Conservation (phyloP, 1,140 invertebrate species). For the Brachionus plicatilis region DNA sequence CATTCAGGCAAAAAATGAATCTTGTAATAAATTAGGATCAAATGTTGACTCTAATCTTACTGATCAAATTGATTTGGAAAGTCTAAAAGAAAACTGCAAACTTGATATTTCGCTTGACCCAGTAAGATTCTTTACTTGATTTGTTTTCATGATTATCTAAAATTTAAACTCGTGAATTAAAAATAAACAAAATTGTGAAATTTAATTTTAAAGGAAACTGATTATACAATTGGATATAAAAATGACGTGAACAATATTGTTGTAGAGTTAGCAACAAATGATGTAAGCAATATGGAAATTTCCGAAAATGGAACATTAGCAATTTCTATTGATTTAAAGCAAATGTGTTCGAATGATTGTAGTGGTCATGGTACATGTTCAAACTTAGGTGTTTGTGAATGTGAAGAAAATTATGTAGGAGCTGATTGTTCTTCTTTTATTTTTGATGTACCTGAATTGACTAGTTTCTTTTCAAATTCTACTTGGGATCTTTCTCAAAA, state of each 20-base stretch:
- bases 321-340: not conserved
- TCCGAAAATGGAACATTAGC: not conserved
- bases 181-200: not conserved
- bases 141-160: no score
- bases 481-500: not conserved
- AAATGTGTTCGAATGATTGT: not conserved
- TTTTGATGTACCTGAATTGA: not conserved
- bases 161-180: no score
- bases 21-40: not conserved
- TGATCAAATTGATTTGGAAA: not conserved
- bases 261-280: not conserved
- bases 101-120: not conserved
- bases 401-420: not conserved
- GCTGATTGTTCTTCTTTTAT: not conserved
- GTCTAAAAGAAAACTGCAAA: not conserved
- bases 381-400: not conserved
- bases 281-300: not conserved
- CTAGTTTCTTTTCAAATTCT: not conserved
- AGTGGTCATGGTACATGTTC: not conserved
- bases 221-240: slow-evolving; percentile 1
- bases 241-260: not conserved
- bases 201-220: not conserved
- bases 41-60: not conserved
- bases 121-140: not conserved
- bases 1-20: not conserved